Evolutionary conservation across 2,888 invertebrate species (phyloP).

Genomic region (Microplitis deprimator): DNA sequence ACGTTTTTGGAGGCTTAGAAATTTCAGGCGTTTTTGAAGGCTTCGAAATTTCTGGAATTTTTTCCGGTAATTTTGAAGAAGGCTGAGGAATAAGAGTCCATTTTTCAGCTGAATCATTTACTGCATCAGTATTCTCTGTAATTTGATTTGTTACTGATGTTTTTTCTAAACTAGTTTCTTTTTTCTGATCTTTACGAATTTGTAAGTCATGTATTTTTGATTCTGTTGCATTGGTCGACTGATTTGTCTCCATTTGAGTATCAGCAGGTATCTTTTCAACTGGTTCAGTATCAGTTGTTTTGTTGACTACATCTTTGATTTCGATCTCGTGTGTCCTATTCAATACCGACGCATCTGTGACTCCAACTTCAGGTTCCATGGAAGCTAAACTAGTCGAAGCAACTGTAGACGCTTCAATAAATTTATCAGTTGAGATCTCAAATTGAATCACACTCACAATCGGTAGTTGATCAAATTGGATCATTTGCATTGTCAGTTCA

Average conservation of each 20-base stretch:
- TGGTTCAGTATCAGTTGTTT: too few species aligned
- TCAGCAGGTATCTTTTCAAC: not conserved
- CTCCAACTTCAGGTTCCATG: too few species aligned
- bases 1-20: conserved; percentile 43
- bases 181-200: conserved; percentile 36
- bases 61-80: conserved; percentile 40
- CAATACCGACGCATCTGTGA: too few species aligned
- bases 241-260: conserved; percentile 13
- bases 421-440: not conserved
- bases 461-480: conserved; percentile 26
- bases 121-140: not conserved
- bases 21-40: conserved; percentile 35
- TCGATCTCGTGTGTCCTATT: too few species aligned
- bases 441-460: not conserved
- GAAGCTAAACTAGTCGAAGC: too few species aligned
- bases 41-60: not conserved
- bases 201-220: conserved; percentile 27
- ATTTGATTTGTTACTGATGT: not conserved
- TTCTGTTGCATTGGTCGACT: conserved; percentile 13
- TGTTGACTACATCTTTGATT: too few species aligned
- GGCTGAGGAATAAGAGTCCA: conserved; percentile 51
- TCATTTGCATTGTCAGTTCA: not conserved
- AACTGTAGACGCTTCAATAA: too few species aligned
- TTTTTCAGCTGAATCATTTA: conserved; percentile 36
- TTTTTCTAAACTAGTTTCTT: conserved; percentile 34